Evolutionary conservation across 2,888 invertebrate species (phyloP).

Genomic region (Palloptera scutellata): DNA sequence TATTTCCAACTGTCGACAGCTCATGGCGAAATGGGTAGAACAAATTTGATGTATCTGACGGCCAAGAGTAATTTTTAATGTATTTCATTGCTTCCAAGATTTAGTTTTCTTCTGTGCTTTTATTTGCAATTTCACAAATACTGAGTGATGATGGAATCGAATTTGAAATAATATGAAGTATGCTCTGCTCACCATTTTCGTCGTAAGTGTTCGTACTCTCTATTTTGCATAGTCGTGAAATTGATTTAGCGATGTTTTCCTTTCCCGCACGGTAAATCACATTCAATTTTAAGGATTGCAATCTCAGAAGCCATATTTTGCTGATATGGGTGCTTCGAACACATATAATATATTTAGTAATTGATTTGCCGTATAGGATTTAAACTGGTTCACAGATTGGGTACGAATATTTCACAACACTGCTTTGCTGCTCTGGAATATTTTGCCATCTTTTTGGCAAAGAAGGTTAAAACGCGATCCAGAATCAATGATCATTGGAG

Average conservation of each 20-base stretch:
- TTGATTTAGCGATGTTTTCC: slow-evolving; percentile 21
- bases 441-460: slow-evolving; percentile 17
- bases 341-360: slow-evolving; percentile 19
- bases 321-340: slow-evolving; percentile 29
- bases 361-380: slow-evolving; percentile 15
- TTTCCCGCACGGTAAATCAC: slow-evolving; percentile 24
- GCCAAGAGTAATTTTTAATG: not conserved
- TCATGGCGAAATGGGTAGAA: slow-evolving; percentile 1
- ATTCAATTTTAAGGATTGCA: slow-evolving; percentile 21
- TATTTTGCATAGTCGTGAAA: slow-evolving; percentile 17
- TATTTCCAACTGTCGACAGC: not conserved
- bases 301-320: slow-evolving; percentile 16
- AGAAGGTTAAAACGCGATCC: slow-evolving; percentile 27
- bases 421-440: slow-evolving; percentile 3
- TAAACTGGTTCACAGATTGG: too few species aligned
- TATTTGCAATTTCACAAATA: slow-evolving; percentile 11
- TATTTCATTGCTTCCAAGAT: slow-evolving; percentile 2
- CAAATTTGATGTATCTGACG: not conserved
- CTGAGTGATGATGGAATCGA: slow-evolving; percentile 10
- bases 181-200: slow-evolving; percentile 4
- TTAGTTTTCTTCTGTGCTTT: slow-evolving; percentile 3
- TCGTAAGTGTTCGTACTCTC: not conserved
- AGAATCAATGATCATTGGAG: slow-evolving; percentile 28
- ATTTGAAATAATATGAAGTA: slow-evolving; percentile 12
- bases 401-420: slow-evolving; percentile 21